phyloP scores from a whole-genome alignment of 2,888 invertebrate species.

The Tachina fera region DNA sequence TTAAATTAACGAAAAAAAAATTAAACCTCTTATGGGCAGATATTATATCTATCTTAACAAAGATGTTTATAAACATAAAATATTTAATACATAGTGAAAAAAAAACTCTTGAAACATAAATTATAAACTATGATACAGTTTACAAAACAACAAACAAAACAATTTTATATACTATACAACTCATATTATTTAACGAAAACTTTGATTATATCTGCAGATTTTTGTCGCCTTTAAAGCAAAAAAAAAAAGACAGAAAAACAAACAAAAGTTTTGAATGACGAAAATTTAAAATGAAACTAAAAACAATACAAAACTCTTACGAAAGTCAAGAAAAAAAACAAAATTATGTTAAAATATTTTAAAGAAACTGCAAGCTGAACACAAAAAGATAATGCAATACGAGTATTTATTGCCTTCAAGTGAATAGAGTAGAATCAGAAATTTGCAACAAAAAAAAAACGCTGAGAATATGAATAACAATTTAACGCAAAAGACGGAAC shows the following conservation, averaged over 20 bases:
- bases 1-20: too few relatives aligned
- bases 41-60: too few relatives aligned
- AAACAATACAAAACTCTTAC: slow-evolving; percentile 18
- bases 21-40: too few relatives aligned
- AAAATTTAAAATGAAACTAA: slow-evolving; percentile 46
- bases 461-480: not conserved
- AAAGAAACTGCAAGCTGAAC: slow-evolving; percentile 30
- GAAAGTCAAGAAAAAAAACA: slow-evolving; percentile 25
- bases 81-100: not conserved
- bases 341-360: not conserved
- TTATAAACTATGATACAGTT: slow-evolving; percentile 19
- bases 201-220: slow-evolving; percentile 41
- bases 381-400: slow-evolving; percentile 17
- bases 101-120: slow-evolving; percentile 1
- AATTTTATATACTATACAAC: not conserved
- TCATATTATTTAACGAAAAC: slow-evolving; percentile 33
- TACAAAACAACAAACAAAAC: slow-evolving; percentile 22
- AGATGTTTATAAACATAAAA: not conserved
- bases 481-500: not conserved
- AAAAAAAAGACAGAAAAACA: not conserved
- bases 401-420: not conserved
- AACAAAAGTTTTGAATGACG: slow-evolving; percentile 32
- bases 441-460: not conserved
- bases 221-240: slow-evolving; percentile 7
- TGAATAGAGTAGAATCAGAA: not conserved